Base-by-base conservation (phyloP, 2,113 vertebrate species). In the Sinocyclocheilus maitianheensis region DNA sequence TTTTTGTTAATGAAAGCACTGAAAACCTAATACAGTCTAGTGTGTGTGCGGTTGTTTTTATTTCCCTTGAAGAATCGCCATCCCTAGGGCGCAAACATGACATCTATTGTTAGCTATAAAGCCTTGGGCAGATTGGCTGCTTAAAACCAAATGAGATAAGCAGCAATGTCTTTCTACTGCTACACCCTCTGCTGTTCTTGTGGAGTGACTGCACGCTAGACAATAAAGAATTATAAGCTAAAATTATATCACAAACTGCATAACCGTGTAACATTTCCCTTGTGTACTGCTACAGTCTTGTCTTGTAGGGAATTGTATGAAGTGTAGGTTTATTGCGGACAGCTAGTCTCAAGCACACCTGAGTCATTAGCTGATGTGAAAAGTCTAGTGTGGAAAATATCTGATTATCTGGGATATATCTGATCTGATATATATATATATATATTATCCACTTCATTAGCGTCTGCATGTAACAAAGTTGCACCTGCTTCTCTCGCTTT, bases 1-100 rank as follows among this genome's bases (percentile, higher is more conserved):
- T 93, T 90, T 53, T 72, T 55, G 30, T 37, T 83, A 72, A 90
- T 90, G 87, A 92, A 89, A 75, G 87, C 81, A 84, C 90, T 89
- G 90, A 80, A 92, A 92, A 90, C 86, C 80, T 88, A 87, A 85
- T 90, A 79, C 34, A 85, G 83, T 62, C 85, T 85, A 85, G 82
- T 77, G 24, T 81, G 60, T 11, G 79, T 86, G 85, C 80, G 40
- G 88, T 91, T 88, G 84, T 90, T 87, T 89, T 88, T 51, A 75
- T 58, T 48, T 13, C 26, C 34, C 22, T 74, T 20, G 65, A 78
- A 22, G 77, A 40, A 76, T 81, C 72, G 46, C 78, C 58, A 65
- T 65, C 81, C 62, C 14, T 62, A n/a, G 55, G 81, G 79, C 71
- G 34, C 77, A 81, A 60, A 60, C 76, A 81, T 75, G 81, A 53